These are phyloP conservation scores for Drosophila putrida DNA, from an alignment of 2,888 invertebrate genomes.

Conservation along the genomic window DNA sequence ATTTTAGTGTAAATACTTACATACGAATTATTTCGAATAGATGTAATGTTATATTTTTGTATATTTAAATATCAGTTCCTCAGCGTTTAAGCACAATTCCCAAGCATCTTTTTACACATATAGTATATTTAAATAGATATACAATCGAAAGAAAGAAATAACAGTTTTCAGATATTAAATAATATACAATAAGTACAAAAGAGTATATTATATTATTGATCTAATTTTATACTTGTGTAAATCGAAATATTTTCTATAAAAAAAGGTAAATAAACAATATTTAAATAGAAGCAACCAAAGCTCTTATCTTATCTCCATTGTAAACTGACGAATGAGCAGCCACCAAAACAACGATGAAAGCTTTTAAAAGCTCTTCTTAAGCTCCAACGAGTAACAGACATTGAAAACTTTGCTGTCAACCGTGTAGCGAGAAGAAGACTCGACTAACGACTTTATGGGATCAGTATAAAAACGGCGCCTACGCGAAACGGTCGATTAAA, in stretches of 20 bases:
- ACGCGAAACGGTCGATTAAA: conserved; percentile 60
- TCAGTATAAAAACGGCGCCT: conserved; percentile 66
- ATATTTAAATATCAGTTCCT: conserved; percentile 52
- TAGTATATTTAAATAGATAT: conserved; percentile 8
- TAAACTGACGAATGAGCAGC: conserved; percentile 3
- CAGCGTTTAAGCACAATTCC: conserved; percentile 42
- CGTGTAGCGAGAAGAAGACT: conserved; percentile 9
- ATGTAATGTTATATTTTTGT: conserved; percentile 40
- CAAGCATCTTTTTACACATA: conserved; percentile 6
- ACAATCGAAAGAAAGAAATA: conserved; percentile 18
- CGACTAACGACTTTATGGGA: conserved; percentile 24
- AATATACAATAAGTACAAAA: conserved; percentile 30
- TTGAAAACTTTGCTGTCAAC: neutral
- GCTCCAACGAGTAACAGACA: conserved; percentile 27
- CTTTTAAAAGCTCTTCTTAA: conserved; percentile 59
- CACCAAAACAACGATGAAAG: conserved; percentile 17
- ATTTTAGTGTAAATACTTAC: conserved; percentile 43
- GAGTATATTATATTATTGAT: conserved; percentile 36
- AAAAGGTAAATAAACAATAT: conserved; percentile 47
- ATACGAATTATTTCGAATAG: conserved; percentile 18
- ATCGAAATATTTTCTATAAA: conserved; percentile 65
- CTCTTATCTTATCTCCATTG: conserved; percentile 13
- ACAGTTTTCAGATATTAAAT: conserved; percentile 43
- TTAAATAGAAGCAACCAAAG: neutral
- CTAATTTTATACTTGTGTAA: conserved; percentile 52